These are phyloP conservation scores for Esox niger DNA, from an alignment of 2,113 vertebrate genomes.

Conservation along the genomic window DNA sequence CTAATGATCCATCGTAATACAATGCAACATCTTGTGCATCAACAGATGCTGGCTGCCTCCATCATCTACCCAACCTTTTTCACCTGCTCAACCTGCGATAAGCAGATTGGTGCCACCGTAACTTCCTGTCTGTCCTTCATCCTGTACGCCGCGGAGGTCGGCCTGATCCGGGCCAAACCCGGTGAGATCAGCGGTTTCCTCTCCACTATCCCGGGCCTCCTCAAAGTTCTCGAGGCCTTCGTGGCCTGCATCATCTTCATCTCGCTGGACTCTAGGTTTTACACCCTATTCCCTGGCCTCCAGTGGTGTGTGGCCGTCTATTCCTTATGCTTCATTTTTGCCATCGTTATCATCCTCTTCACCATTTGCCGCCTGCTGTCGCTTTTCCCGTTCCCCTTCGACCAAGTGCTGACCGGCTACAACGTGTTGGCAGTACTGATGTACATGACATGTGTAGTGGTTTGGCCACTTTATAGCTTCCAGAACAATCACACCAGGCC, in stretches of 20 bases:
- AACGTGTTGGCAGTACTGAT: slow-evolving; percentile 77
- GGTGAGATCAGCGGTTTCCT: slow-evolving; percentile 84
- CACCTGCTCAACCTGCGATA: slow-evolving; percentile 7
- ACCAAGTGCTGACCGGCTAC: slow-evolving; percentile 73
- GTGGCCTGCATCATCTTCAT: slow-evolving; percentile 85
- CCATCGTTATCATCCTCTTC: slow-evolving; percentile 76
- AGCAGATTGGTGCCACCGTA: slow-evolving; percentile 63
- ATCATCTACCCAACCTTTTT: slow-evolving; percentile 73
- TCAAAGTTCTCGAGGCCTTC: slow-evolving; percentile 85
- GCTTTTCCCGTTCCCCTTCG: slow-evolving; percentile 65
- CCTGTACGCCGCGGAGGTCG: slow-evolving; percentile 76
- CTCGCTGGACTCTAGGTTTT: slow-evolving; percentile 30
- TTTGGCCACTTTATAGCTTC: slow-evolving; percentile 85
- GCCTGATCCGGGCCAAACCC: slow-evolving; percentile 71
- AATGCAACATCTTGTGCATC: not conserved
- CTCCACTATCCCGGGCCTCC: slow-evolving; percentile 79
- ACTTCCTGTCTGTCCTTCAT: slow-evolving; percentile 77
- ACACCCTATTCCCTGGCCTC: not conserved
- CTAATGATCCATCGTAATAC: not conserved
- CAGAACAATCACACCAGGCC: fast-evolving
- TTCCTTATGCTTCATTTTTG: slow-evolving; percentile 81
- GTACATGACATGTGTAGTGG: slow-evolving; percentile 78
- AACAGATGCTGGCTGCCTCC: slow-evolving; percentile 74
- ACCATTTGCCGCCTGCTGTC: slow-evolving; percentile 75
- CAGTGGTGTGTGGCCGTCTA: slow-evolving; percentile 86